Percentiles rank a stretch among this genome's conserved stretches.
These are phyloP conservation scores for Uromys caudimaculatus DNA, from an alignment of 2,797 vertebrate species.

Conservation along the genomic window DNA sequence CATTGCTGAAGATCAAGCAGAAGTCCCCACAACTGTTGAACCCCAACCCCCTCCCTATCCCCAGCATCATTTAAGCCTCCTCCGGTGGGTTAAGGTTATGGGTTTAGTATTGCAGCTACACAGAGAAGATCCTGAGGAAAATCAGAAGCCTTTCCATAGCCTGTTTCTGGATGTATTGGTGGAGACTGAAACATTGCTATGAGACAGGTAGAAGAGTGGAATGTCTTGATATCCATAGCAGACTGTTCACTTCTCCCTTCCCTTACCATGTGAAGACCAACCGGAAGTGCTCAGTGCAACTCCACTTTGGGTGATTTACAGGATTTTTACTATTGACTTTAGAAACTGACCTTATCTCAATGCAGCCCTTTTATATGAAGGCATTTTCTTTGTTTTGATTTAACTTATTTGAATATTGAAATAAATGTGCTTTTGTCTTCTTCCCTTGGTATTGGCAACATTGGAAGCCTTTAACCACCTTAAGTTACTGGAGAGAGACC, in stretches of 20 bases:
- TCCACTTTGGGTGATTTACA: not conserved
- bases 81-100: not conserved
- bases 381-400: not conserved
- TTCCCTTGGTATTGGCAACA: not conserved
- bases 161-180: not conserved
- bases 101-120: not conserved
- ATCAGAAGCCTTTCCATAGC: not conserved
- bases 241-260: not conserved
- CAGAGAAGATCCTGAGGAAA: not conserved
- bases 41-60: not conserved
- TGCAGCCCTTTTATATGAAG: not conserved
- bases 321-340: conserved; percentile 24
- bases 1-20: not conserved
- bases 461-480: not conserved
- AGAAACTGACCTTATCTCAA: not conserved
- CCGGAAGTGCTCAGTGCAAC: not conserved
- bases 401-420: not conserved
- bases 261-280: conserved; percentile 39
- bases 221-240: not conserved
- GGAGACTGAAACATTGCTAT: conserved; percentile 36
- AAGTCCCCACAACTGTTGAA: not conserved
- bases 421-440: not conserved
- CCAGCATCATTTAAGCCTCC: not conserved
- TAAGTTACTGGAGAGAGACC: not conserved
- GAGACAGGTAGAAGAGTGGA: not conserved